phyloP scores from a whole-genome alignment of 2,113 vertebrate genomes.

The Spea multiplicata region DNA sequence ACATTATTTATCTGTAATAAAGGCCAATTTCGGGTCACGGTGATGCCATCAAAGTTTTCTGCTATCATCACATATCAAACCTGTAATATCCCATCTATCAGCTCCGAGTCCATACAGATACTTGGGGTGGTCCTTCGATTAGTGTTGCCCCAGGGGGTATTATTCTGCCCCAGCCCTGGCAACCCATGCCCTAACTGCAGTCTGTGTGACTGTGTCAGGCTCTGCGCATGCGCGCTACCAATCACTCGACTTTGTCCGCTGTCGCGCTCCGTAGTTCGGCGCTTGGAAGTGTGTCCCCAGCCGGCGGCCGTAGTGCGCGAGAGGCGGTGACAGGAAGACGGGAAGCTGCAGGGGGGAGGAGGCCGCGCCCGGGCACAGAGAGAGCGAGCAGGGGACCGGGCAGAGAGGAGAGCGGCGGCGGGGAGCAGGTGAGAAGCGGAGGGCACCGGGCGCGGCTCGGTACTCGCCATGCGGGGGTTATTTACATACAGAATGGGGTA shows the following conservation, averaged over 20 bases:
- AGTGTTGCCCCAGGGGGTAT: too few relatives aligned
- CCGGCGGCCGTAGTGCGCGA: constrained; percentile 10
- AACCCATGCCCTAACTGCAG: neutral
- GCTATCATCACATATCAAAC: too few relatives aligned
- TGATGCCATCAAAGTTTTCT: too few relatives aligned
- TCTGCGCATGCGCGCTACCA: constrained; percentile 12
- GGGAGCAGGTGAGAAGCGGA: neutral
- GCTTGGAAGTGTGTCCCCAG: neutral
- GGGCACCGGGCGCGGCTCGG: neutral
- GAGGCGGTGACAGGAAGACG: constrained; percentile 1
- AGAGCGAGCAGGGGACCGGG: neutral
- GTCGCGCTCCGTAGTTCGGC: neutral
- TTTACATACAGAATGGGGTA: too few relatives aligned
- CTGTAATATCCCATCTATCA: too few relatives aligned
- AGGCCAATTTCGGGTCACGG: too few relatives aligned
- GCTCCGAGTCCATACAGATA: too few relatives aligned
- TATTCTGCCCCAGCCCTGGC: neutral
- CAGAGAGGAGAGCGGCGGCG: neutral
- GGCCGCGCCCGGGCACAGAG: constrained; percentile 20
- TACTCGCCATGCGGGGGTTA: too few relatives aligned
- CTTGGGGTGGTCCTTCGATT: too few relatives aligned
- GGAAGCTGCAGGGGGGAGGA: constrained; percentile 18
- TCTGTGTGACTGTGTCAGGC: neutral
- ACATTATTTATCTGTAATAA: too few relatives aligned
- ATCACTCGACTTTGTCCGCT: neutral